phyloP scores from a whole-genome alignment of 2,797 vertebrate genomes.

The Poecilia wingei region DNA sequence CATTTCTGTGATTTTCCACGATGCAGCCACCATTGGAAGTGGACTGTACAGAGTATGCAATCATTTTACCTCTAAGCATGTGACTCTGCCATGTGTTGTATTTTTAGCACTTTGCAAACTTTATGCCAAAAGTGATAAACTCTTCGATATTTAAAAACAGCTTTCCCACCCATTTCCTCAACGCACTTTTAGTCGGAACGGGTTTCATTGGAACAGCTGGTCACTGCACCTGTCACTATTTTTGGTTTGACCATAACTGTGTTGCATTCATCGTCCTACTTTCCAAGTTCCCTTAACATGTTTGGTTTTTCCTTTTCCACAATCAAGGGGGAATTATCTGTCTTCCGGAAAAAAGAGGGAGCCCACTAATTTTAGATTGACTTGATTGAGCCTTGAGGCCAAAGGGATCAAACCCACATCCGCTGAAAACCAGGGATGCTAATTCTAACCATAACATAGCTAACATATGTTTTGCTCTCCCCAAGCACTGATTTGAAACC shows the following conservation, averaged over 20 bases:
- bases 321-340: conserved; percentile 81
- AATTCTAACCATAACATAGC: conserved; percentile 84
- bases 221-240: conserved; percentile 67
- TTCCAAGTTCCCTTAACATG: conserved; percentile 44
- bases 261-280: conserved; percentile 29
- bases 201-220: conserved; percentile 53
- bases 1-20: conserved; percentile 19
- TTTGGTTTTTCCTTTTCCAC: conserved; percentile 73
- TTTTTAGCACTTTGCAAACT: conserved; percentile 11
- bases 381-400: conserved; percentile 80
- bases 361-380: conserved; percentile 83
- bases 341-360: conserved; percentile 76
- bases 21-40: conserved; percentile 7
- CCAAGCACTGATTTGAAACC: conserved; percentile 78
- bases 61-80: conserved; percentile 9
- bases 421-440: conserved; percentile 75
- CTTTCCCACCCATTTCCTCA: conserved; percentile 20
- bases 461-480: conserved; percentile 82
- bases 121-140: conserved; percentile 12
- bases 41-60: not conserved
- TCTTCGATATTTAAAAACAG: conserved; percentile 30
- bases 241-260: conserved; percentile 22
- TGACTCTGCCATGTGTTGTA: conserved; percentile 6
- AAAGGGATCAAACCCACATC: conserved; percentile 81
- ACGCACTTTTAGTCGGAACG: conserved; percentile 49